Conservation (phyloP, 2,113 vertebrate species). For the Calyptommatus sinebrachiatus region DNA sequence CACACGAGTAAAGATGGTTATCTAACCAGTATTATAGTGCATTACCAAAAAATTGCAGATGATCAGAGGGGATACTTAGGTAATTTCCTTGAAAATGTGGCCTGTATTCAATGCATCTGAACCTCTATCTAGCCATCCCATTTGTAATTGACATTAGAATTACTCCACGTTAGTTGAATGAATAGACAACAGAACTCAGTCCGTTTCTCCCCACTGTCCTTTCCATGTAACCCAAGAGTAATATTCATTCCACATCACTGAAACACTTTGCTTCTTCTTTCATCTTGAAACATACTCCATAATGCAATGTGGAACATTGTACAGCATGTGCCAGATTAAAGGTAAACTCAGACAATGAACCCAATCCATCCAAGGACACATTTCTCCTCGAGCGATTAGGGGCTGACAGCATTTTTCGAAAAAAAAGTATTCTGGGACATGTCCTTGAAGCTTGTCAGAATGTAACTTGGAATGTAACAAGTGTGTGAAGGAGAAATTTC, state of each 20-base stretch:
- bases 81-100: neutral
- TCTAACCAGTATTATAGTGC: neutral
- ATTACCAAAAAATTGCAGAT: neutral
- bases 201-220: constrained; percentile 4
- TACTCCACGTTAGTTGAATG: neutral
- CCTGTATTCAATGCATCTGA: neutral
- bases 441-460: constrained; percentile 12
- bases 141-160: neutral
- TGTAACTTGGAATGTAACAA: neutral
- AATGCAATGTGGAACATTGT: constrained; percentile 1
- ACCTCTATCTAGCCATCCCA: neutral
- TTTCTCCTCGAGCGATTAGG: neutral
- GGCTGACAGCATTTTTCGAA: constrained; percentile 4
- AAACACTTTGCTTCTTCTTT: constrained; percentile 4
- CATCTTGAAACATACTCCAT: neutral
- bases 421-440: constrained; percentile 9
- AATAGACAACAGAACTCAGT: neutral
- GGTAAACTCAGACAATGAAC: constrained; percentile 4
- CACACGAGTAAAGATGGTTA: too few relatives aligned
- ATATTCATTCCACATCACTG: neutral
- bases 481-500: neutral
- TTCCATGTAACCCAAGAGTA: neutral
- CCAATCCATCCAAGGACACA: constrained; percentile 16
- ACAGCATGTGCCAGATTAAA: constrained; percentile 1
- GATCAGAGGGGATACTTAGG: neutral